Evolutionary conservation across 2,797 vertebrate genomes (phyloP), one percentile per base, ranked within the genome.

Genomic region (Melanotaenia trifasciata): DNA sequence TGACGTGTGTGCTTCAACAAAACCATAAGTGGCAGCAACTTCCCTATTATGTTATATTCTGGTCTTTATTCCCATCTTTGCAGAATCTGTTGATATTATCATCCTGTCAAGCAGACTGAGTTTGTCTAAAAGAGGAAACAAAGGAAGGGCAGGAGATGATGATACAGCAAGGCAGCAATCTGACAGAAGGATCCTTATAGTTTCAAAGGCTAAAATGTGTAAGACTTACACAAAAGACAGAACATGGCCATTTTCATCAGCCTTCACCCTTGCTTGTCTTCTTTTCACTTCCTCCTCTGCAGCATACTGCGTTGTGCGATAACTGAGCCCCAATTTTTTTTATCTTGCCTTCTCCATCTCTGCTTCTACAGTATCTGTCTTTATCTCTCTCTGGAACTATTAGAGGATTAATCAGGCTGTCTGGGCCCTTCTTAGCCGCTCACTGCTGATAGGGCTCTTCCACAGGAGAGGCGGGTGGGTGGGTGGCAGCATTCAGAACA

Each of bases 401-500:
- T 87, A 87, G 84, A 85, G 72, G 84, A 92, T 90, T 89, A 90
- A 91, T 90, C 87, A 84, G 79, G 35, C 88, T 87, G 83, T 85
- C 83, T 76, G 78, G 71, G 75, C 81, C 81, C 62, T 76, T 84
- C 86, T 78, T 58, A 80, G 83, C 77, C 43, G 24, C 60, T 60
- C 74, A 64, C 70, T 85, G 80, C 87, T 88, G 88, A 90, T 85
- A 80, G 74, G 70, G 76, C 74, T 84, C 72, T 79, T 87, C 69
- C 71, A 75, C 71, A 72, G 76, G 64, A 85, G 84, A 89, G 76
- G 79, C 72, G 89, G 78, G 86, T 85, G 81, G 87, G 86, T 86
- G 91, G 90, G 85, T 87, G 87, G 84, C 87, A 89, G 82, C 87
- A 84, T 92, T 94, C 93, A 92, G 87, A 91, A 93, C 81, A 85